Conservation (phyloP, 35 echinoderm and acorn worm genomes). For the Ophioderma brevispina region DNA sequence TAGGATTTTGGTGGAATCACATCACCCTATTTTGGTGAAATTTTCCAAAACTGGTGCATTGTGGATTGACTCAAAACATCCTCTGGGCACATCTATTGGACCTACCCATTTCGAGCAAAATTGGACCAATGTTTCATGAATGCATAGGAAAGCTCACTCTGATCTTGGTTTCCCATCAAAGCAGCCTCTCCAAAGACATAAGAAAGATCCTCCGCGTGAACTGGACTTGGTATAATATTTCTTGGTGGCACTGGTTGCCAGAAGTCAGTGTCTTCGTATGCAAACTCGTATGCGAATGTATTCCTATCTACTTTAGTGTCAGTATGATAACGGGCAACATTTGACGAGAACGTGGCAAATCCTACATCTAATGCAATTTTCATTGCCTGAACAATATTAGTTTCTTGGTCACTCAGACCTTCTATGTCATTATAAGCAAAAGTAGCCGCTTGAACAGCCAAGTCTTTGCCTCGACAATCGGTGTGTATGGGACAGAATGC, state of each 20-base stretch:
- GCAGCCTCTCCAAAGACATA: conserved; percentile 19
- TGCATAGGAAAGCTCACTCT: background rate
- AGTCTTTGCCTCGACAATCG: background rate
- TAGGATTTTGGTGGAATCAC: too few relatives aligned
- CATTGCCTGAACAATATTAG: background rate
- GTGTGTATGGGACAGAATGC: background rate
- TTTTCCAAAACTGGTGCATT: too few relatives aligned
- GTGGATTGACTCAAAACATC: too few relatives aligned
- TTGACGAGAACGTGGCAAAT: background rate
- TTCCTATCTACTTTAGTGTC: background rate
- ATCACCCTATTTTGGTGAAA: too few relatives aligned
- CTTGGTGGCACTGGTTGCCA: background rate
- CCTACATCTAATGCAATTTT: background rate
- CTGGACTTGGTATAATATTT: background rate
- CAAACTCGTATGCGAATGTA: conserved; percentile 5
- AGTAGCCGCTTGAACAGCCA: background rate
- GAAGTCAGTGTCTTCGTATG: conserved; percentile 7
- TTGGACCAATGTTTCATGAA: conserved; percentile 16
- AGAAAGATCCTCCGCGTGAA: background rate
- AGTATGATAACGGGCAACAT: background rate
- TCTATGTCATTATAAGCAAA: background rate
- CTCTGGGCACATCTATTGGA: too few relatives aligned
- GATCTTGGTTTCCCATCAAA: background rate
- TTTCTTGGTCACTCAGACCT: background rate
- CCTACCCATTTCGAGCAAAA: conserved; percentile 23